A percentile compares a stretch with the other conserved stretches of the same genome.
These are phyloP conservation scores for Cotesia vestalis DNA, from an alignment of 1,140 invertebrate species.

Conservation along the genomic window DNA sequence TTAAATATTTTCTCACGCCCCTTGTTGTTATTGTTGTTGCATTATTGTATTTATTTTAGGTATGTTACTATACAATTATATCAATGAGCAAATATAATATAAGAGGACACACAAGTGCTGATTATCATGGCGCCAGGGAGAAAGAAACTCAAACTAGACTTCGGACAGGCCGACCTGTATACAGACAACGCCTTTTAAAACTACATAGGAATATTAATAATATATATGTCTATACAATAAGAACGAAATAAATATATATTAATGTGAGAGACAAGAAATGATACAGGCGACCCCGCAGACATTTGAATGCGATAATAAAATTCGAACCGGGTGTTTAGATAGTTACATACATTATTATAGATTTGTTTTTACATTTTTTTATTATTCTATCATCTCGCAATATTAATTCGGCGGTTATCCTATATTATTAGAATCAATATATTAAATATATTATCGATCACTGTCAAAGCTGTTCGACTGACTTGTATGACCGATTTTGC, in stretches of 20 bases:
- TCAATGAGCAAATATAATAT: conserved; percentile 13
- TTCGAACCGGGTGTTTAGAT: conserved; percentile 19
- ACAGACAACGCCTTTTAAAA: conserved; percentile 15
- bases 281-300: conserved; percentile 20
- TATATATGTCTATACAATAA: background rate
- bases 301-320: conserved; percentile 2
- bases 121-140: conserved; percentile 34
- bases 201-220: background rate
- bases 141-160: conserved; percentile 35
- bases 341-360: background rate
- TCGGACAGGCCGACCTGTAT: conserved; percentile 30
- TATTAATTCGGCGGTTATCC: background rate
- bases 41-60: conserved; percentile 22
- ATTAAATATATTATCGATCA: too few species aligned
- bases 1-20: conserved; percentile 6
- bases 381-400: conserved; percentile 5
- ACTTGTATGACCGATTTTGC: too few species aligned
- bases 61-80: conserved; percentile 9
- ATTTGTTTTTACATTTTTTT: conserved; percentile 20
- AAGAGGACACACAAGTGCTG: conserved; percentile 16
- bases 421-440: background rate
- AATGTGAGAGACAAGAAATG: background rate
- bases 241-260: background rate
- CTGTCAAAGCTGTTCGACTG: too few species aligned
- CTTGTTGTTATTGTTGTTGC: background rate